phyloP scores from a whole-genome alignment of 2,888 invertebrate species.

The Leucophora obtusa region DNA sequence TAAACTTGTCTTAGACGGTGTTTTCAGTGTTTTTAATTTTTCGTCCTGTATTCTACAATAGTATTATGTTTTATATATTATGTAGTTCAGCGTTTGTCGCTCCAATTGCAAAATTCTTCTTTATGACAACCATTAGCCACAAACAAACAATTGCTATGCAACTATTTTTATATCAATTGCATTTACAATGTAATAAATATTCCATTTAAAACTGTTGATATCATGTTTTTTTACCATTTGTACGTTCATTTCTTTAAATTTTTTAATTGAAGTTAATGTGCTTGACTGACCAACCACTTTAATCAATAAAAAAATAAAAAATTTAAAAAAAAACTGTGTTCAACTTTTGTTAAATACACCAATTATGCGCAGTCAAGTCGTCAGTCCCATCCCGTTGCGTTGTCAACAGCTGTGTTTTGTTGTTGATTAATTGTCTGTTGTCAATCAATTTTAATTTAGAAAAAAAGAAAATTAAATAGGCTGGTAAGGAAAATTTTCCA shows the following conservation, averaged over 20 bases:
- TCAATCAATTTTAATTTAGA: conserved; percentile 42
- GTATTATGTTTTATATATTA: no score
- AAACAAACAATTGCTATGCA: conserved; percentile 16
- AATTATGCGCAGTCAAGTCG: conserved; percentile 46
- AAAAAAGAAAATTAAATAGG: conserved; percentile 7
- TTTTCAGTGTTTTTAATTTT: no score
- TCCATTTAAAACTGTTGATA: conserved; percentile 22
- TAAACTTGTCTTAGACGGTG: no score
- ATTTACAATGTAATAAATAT: conserved; percentile 46
- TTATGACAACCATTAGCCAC: not conserved
- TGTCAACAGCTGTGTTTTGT: conserved; percentile 18
- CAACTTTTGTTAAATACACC: conserved; percentile 43
- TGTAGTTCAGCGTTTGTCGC: not conserved
- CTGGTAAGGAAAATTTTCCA: not conserved
- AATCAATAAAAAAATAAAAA: conserved; percentile 20
- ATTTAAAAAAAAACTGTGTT: conserved; percentile 44
- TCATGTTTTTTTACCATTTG: conserved; percentile 10
- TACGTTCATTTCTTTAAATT: conserved; percentile 19
- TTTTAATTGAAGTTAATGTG: conserved; percentile 60
- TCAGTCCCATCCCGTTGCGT: conserved; percentile 37
- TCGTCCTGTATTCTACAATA: no score
- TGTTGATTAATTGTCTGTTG: conserved; percentile 43
- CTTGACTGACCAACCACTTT: conserved; percentile 48
- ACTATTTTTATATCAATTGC: conserved; percentile 37
- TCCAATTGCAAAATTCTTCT: not conserved